Evolutionary conservation across 2,888 invertebrate species (phyloP).

Genomic region (Tetropium fuscum): DNA sequence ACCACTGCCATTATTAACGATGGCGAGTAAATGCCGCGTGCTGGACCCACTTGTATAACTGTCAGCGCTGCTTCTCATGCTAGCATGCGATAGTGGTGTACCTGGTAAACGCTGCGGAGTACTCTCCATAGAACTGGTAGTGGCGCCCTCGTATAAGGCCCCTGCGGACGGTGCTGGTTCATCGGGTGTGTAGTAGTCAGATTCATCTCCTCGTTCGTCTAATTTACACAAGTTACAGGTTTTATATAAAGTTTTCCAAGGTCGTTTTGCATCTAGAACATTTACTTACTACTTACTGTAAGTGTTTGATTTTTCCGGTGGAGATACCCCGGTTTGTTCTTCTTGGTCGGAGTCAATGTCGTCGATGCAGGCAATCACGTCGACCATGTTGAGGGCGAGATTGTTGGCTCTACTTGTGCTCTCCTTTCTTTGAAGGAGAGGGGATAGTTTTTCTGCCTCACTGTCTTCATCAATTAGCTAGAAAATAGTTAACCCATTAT

Average conservation of each 20-base stretch:
- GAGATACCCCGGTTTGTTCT: slow-evolving; percentile 52
- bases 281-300: slow-evolving; percentile 45
- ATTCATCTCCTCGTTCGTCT: slow-evolving; percentile 73
- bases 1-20: slow-evolving; percentile 62
- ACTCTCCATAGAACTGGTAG: slow-evolving; percentile 61
- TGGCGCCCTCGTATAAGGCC: slow-evolving; percentile 67
- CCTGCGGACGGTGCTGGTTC: slow-evolving; percentile 78
- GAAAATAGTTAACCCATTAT: too few relatives aligned
- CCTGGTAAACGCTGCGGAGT: slow-evolving; percentile 68
- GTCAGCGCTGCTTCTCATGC: slow-evolving; percentile 82
- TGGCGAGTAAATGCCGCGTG: slow-evolving; percentile 77
- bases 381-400: slow-evolving; percentile 66
- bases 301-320: slow-evolving; percentile 48
- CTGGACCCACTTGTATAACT: slow-evolving; percentile 87
- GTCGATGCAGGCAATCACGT: slow-evolving; percentile 72
- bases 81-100: slow-evolving; percentile 76
- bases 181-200: slow-evolving; percentile 84
- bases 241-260: not conserved
- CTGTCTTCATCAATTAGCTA: slow-evolving; percentile 86
- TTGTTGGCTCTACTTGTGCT: slow-evolving; percentile 55
- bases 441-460: slow-evolving; percentile 86
- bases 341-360: slow-evolving; percentile 71
- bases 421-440: slow-evolving; percentile 71
- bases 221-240: not conserved
- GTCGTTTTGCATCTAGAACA: too few relatives aligned